phyloP scores from a whole-genome alignment of 2,888 invertebrate species.

The Branchipolynoe longqiensis region DNA sequence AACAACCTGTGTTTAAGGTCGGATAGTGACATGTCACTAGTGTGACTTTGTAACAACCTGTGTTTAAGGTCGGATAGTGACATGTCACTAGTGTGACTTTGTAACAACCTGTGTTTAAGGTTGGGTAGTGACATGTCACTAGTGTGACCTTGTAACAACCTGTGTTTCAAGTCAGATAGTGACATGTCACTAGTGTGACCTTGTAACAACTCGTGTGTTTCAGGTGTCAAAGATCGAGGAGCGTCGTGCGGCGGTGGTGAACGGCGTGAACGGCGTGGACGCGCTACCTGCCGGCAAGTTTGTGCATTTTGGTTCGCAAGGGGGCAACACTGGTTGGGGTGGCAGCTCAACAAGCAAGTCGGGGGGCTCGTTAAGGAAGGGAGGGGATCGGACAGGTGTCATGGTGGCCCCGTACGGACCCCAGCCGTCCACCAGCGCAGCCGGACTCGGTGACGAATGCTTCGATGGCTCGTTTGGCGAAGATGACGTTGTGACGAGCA shows the following conservation, averaged over 20 bases:
- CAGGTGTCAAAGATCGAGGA: slow-evolving; percentile 43
- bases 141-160: too few species aligned
- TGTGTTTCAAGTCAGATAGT: too few species aligned
- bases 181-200: too few species aligned
- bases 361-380: slow-evolving; percentile 28
- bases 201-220: too few species aligned
- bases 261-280: slow-evolving; percentile 16
- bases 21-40: too few species aligned
- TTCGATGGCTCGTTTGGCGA: not conserved
- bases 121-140: too few species aligned
- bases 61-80: too few species aligned
- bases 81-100: too few species aligned
- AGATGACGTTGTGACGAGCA: slow-evolving; percentile 5
- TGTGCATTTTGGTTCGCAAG: slow-evolving; percentile 48
- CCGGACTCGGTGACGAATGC: not conserved
- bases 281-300: slow-evolving; percentile 27
- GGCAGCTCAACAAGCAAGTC: not conserved
- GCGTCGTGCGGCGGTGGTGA: slow-evolving; percentile 31
- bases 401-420: slow-evolving; percentile 49
- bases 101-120: too few species aligned
- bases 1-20: too few species aligned
- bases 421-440: slow-evolving; percentile 12
- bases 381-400: slow-evolving; percentile 14
- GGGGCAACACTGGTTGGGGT: slow-evolving; percentile 13
- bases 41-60: too few species aligned